These are phyloP conservation scores for Drosophila guanche DNA, from an alignment of 1,140 invertebrate genomes.

Conservation along the genomic window DNA sequence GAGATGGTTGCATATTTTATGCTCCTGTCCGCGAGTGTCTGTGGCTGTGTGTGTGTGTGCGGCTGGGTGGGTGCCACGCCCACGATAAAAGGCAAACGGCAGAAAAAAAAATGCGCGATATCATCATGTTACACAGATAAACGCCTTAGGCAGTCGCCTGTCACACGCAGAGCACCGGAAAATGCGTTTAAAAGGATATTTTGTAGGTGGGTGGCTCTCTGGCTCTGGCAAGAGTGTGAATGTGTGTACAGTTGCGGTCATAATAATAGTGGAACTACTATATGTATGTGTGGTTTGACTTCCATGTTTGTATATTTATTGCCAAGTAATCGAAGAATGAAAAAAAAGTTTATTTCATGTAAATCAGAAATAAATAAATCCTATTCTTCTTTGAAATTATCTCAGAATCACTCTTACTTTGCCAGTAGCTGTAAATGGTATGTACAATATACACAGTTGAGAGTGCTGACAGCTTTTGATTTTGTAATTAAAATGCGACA, in stretches of 20 bases:
- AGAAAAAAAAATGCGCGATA: conserved; percentile 40
- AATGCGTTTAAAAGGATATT: conserved; percentile 58
- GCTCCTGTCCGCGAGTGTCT: conserved; percentile 24
- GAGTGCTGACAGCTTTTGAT: conserved; percentile 71
- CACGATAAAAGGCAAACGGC: conserved; percentile 29
- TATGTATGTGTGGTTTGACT: too few species aligned
- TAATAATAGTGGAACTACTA: too few species aligned
- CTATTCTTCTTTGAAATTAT: too few species aligned
- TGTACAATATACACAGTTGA: not conserved
- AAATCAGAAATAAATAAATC: too few species aligned
- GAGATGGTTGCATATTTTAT: conserved; percentile 44
- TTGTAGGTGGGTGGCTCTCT: not conserved
- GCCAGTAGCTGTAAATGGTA: too few species aligned
- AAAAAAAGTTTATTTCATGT: too few species aligned
- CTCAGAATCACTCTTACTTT: too few species aligned
- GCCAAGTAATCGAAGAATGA: too few species aligned
- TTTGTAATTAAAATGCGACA: conserved; percentile 75
- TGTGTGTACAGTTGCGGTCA: not conserved
- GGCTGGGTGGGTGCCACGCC: conserved; percentile 41
- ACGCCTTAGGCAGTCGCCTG: conserved; percentile 71
- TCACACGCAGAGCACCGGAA: conserved; percentile 59
- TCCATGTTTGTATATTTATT: too few species aligned
- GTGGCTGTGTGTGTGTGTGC: conserved; percentile 28
- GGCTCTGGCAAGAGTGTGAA: not conserved
- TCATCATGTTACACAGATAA: conserved; percentile 76